Evolutionary conservation across 2,113 vertebrate species (phyloP).

Genomic region (Thalassoma bifasciatum): DNA sequence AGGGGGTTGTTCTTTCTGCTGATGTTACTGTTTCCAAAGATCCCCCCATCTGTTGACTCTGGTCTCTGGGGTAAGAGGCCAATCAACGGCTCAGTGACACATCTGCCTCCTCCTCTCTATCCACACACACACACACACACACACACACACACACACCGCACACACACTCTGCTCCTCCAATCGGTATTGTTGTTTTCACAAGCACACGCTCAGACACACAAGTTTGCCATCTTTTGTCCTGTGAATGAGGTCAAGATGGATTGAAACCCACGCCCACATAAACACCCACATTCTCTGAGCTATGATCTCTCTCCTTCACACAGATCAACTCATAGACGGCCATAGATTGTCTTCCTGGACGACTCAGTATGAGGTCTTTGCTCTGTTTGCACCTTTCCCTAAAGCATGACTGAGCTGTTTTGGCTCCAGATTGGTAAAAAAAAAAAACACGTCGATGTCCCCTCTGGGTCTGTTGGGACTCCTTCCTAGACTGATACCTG

Average conservation of each 20-base stretch:
- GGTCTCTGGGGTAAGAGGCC: conserved; percentile 77
- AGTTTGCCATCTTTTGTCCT: conserved; percentile 42
- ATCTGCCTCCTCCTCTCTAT: conserved; percentile 72
- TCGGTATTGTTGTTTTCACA: conserved; percentile 8
- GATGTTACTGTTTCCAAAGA: conserved; percentile 71
- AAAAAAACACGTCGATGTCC: conserved; percentile 55
- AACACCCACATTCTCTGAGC: conserved; percentile 39
- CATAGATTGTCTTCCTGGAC: conserved; percentile 51
- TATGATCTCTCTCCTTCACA: conserved; percentile 24
- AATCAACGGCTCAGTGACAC: conserved; percentile 76
- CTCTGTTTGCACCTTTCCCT: conserved; percentile 54
- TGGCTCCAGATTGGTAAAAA: conserved; percentile 61
- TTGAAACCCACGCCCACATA: conserved; percentile 31
- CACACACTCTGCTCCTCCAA: conserved; percentile 22
- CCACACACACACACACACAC: conserved; percentile 2
- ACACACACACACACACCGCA: neutral
- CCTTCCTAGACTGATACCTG: conserved; percentile 60
- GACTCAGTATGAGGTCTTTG: conserved; percentile 57
- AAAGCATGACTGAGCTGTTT: conserved; percentile 37
- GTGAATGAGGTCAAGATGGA: conserved; percentile 49
- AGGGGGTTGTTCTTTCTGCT: conserved; percentile 71
- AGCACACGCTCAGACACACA: neutral
- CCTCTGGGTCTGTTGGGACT: conserved; percentile 58
- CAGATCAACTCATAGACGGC: conserved; percentile 46
- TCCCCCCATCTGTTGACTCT: conserved; percentile 81